Evolutionary conservation across 2,113 vertebrate species (phyloP).

Genomic region (Anoura caudifer): DNA sequence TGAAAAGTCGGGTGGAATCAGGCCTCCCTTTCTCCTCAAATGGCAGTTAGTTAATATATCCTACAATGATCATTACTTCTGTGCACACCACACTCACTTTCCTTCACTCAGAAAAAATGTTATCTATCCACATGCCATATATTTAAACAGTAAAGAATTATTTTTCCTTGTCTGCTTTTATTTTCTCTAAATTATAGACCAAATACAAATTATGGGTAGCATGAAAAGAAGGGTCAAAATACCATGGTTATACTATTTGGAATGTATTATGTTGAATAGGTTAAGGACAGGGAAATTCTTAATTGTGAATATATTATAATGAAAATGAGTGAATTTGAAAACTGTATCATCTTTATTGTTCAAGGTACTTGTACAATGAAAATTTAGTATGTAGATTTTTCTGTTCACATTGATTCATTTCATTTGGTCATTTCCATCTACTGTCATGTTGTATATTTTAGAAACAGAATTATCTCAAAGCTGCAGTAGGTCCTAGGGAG

Average conservation of each 20-base stretch:
- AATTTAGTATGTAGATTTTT: background rate
- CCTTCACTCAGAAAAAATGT: background rate
- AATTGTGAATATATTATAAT: background rate
- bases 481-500: background rate
- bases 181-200: background rate
- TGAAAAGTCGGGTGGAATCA: background rate
- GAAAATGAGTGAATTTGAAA: conserved; percentile 25
- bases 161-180: background rate
- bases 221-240: background rate
- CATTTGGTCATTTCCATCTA: background rate
- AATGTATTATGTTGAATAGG: background rate
- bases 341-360: background rate
- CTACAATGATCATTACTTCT: background rate
- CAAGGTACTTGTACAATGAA: background rate
- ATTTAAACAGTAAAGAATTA: background rate
- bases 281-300: background rate
- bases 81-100: background rate
- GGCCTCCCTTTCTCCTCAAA: background rate
- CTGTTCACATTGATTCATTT: background rate
- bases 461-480: background rate
- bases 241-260: background rate
- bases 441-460: conserved; percentile 1
- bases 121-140: background rate
- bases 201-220: background rate
- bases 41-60: background rate